phyloP scores from a whole-genome alignment of 2,797 vertebrate species.

The Arrhamphus sclerolepis region DNA sequence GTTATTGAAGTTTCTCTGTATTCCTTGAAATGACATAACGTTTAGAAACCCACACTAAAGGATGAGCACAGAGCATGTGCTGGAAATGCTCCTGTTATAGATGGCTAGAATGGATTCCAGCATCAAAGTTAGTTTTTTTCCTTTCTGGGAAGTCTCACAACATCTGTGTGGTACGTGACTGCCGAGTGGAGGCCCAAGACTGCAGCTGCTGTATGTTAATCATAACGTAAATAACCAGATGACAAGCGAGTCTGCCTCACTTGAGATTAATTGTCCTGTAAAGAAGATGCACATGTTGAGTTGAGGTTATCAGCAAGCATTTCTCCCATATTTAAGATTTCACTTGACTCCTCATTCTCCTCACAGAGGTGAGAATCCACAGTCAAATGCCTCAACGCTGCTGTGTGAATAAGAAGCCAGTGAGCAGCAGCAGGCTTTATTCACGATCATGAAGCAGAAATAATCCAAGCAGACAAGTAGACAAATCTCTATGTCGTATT shows the following conservation, averaged over 20 bases:
- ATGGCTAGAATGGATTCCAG: background rate
- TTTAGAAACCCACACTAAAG: background rate
- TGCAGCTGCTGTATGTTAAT: background rate
- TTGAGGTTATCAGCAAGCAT: background rate
- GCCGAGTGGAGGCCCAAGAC: conserved; percentile 4
- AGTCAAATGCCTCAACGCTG: conserved; percentile 23
- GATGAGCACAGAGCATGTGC: background rate
- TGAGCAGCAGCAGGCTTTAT: conserved; percentile 4
- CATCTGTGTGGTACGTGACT: background rate
- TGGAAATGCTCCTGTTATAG: conserved; percentile 4
- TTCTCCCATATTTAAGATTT: conserved; percentile 25
- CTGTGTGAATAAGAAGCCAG: conserved; percentile 21
- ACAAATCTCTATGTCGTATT: background rate
- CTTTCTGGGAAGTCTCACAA: conserved; percentile 9
- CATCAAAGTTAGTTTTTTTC: too few species aligned
- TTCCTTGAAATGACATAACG: background rate
- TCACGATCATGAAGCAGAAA: background rate
- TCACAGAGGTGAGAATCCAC: conserved; percentile 33
- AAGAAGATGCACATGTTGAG: background rate
- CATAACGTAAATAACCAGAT: background rate
- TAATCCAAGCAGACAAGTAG: background rate
- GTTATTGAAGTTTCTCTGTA: background rate
- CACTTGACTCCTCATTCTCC: conserved; percentile 14
- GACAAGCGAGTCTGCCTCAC: background rate
- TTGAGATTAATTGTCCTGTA: background rate